Evolutionary conservation across 2,113 vertebrate genomes (phyloP).

Genomic region (Clarias macrocephalus): DNA sequence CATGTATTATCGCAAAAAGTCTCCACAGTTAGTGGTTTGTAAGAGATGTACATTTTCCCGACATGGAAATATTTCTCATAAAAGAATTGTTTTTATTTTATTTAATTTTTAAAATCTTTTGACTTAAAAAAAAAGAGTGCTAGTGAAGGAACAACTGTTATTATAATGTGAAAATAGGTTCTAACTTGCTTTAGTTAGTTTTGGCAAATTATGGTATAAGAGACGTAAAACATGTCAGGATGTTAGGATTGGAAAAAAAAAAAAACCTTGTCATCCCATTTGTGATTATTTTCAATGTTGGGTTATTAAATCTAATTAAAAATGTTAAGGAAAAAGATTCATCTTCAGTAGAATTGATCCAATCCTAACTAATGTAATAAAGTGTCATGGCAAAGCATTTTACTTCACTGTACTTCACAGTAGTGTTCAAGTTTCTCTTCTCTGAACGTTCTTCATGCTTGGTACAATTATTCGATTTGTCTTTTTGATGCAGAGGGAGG

Average conservation of each 20-base stretch:
- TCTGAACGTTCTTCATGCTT: slow-evolving; percentile 19
- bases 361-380: not conserved
- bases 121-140: not conserved
- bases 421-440: not conserved
- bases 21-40: not conserved
- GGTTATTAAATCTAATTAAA: not conserved
- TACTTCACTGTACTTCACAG: not conserved
- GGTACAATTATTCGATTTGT: slow-evolving; percentile 29
- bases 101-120: not conserved
- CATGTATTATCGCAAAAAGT: not conserved
- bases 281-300: not conserved
- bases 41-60: not conserved
- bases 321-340: not conserved
- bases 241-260: not conserved
- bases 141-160: not conserved
- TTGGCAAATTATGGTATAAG: not conserved
- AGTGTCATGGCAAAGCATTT: not conserved
- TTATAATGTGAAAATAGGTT: not conserved
- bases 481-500: slow-evolving; percentile 18
- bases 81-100: not conserved
- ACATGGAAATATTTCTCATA: not conserved
- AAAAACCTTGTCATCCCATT: not conserved
- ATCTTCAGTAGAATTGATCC: not conserved
- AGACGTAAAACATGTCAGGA: not conserved
- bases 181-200: not conserved